Evolutionary conservation across 2,888 invertebrate genomes (phyloP).

Genomic region (Caenorhabditis panamensis): DNA sequence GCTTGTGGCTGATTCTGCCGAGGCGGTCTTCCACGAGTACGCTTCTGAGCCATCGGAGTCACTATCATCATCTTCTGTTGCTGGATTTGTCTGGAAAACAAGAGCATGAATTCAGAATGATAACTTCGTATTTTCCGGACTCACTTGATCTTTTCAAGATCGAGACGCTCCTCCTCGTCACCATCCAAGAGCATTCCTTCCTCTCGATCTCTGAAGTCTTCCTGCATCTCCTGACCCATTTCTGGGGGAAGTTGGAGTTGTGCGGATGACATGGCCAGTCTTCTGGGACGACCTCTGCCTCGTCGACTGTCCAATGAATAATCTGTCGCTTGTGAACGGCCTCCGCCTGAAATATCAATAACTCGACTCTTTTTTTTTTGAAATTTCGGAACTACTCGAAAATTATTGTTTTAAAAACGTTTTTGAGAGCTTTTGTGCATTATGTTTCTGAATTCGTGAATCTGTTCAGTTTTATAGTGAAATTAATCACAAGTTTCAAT

Average conservation of each 20-base stretch:
- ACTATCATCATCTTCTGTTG: constrained; percentile 58
- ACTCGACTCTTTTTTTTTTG: no score
- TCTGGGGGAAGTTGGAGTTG: constrained; percentile 20
- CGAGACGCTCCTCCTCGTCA: constrained; percentile 2
- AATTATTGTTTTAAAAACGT: no score
- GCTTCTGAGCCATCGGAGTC: constrained; percentile 48
- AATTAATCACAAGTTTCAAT: not conserved
- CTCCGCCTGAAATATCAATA: constrained; percentile 21
- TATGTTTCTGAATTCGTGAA: no score
- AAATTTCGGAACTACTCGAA: no score
- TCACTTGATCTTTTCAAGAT: constrained; percentile 45
- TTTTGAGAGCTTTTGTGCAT: no score
- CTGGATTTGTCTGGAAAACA: constrained; percentile 45
- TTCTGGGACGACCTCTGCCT: constrained; percentile 41
- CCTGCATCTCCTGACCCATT: not conserved
- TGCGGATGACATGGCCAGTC: constrained; percentile 28
- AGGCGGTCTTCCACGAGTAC: constrained; percentile 35
- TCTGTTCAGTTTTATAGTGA: not conserved
- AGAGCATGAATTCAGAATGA: not conserved
- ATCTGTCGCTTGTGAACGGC: not conserved
- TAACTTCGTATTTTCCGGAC: not conserved
- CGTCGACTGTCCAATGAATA: constrained; percentile 26
- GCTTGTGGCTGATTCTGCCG: constrained; percentile 2
- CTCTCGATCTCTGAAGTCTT: constrained; percentile 18
- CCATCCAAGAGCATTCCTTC: not conserved